These are phyloP conservation scores for Girardia tigrina DNA, from an alignment of 2,888 invertebrate species.

Conservation along the genomic window DNA sequence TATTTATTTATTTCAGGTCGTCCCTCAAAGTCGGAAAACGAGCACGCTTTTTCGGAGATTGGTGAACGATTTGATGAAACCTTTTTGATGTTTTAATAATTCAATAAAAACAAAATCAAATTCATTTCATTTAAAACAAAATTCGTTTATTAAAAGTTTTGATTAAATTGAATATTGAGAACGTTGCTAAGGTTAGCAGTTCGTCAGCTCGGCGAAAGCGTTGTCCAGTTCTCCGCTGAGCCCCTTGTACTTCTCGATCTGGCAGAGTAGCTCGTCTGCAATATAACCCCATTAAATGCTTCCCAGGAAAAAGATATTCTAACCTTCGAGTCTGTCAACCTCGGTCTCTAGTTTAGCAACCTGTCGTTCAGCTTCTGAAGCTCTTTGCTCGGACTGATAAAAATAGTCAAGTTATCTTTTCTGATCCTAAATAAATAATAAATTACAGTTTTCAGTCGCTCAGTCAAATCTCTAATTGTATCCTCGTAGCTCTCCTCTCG, in stretches of 20 bases:
- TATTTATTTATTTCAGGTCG: neutral
- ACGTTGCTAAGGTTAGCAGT: neutral
- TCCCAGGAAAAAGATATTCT: neutral
- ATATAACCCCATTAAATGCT: too few relatives aligned
- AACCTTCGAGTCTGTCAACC: conserved; percentile 96
- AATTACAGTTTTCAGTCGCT: conserved; percentile 30
- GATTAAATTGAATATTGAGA: neutral
- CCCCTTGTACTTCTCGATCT: neutral
- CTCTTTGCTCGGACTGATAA: conserved; percentile 91
- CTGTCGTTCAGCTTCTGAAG: conserved; percentile 99
- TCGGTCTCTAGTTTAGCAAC: conserved; percentile 99
- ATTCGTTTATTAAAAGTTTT: neutral
- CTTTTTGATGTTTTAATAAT: too few relatives aligned
- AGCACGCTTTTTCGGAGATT: neutral
- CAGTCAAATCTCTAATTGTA: conserved; percentile 28
- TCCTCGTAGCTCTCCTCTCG: conserved; percentile 31
- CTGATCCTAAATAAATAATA: neutral
- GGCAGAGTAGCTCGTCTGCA: neutral
- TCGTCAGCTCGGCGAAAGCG: neutral
- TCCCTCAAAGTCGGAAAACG: neutral
- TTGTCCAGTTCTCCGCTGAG: neutral
- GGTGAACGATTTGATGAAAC: too few relatives aligned
- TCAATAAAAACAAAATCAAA: too few relatives aligned
- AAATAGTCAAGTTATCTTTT: conserved; percentile 8
- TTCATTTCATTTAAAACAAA: too few relatives aligned